These are phyloP conservation scores for Sthenelais limicola DNA, from an alignment of 2,888 invertebrate species.

Conservation along the genomic window DNA sequence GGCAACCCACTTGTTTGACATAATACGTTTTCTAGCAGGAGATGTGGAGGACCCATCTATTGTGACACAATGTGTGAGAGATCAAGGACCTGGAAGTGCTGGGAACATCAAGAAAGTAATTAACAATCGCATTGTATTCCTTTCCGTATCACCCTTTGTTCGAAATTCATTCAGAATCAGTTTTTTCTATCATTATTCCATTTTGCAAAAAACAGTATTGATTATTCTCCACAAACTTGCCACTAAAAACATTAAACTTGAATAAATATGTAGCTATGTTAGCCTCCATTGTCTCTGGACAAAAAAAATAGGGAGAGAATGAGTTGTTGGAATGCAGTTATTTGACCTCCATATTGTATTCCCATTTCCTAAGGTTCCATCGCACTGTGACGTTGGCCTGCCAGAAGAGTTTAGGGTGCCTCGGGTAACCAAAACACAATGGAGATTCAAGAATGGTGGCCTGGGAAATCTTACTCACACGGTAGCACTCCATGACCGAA, in stretches of 20 bases:
- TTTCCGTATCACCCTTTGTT: neutral
- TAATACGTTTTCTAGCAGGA: conserved; percentile 44
- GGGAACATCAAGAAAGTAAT: conserved; percentile 21
- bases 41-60: conserved; percentile 40
- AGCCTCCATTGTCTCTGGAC: too few relatives aligned
- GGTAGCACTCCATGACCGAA: conserved; percentile 40
- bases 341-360: neutral
- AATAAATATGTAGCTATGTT: too few relatives aligned
- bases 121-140: neutral
- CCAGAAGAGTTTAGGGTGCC: conserved; percentile 26
- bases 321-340: too few relatives aligned
- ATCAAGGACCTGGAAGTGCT: conserved; percentile 27
- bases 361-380: neutral
- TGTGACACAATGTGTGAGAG: conserved; percentile 5
- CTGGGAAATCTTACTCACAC: conserved; percentile 45
- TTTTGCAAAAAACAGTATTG: too few relatives aligned
- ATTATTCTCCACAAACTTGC: too few relatives aligned
- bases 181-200: too few relatives aligned
- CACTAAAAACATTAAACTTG: too few relatives aligned
- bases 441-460: conserved; percentile 44
- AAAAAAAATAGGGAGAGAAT: too few relatives aligned
- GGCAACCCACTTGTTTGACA: conserved; percentile 48
- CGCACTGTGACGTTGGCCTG: conserved; percentile 24
- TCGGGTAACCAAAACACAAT: conserved; percentile 40
- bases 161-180: too few relatives aligned